A percentile compares a stretch with the other conserved stretches of the same genome.
These are phyloP conservation scores for Saiga tatarica DNA, from an alignment of 2,113 vertebrate genomes.

Conservation along the genomic window DNA sequence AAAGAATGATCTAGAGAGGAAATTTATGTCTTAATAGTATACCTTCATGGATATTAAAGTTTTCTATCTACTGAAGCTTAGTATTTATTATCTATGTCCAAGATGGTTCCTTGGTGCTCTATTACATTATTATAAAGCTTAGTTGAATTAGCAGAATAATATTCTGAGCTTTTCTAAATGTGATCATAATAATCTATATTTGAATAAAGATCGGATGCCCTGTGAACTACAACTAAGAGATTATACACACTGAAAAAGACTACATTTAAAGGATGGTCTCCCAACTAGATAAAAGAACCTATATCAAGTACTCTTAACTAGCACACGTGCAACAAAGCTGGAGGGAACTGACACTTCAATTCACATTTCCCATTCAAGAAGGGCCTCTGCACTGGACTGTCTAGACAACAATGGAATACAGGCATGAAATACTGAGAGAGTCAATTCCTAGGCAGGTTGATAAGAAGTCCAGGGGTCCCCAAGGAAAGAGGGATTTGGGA, in stretches of 20 bases:
- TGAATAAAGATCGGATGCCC: background rate
- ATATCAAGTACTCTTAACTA: background rate
- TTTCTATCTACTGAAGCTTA: background rate
- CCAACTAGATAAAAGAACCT: background rate
- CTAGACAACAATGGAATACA: background rate
- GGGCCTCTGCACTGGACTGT: background rate
- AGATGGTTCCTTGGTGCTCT: background rate
- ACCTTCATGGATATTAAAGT: background rate
- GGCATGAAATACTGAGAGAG: background rate
- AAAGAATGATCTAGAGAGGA: background rate
- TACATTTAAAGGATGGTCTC: background rate
- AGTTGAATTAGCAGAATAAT: background rate
- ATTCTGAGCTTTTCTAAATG: background rate
- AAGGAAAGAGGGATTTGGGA: background rate
- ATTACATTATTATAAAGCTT: background rate
- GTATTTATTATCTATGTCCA: background rate
- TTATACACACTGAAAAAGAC: background rate
- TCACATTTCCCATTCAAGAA: background rate
- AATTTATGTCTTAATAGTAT: background rate
- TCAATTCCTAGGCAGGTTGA: background rate
- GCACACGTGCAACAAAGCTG: background rate
- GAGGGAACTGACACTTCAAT: background rate
- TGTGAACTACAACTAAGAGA: background rate
- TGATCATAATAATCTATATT: background rate
- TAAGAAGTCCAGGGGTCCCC: background rate